These are phyloP conservation scores for Megalopta genalis DNA, from an alignment of 1,140 invertebrate species.

Conservation along the genomic window DNA sequence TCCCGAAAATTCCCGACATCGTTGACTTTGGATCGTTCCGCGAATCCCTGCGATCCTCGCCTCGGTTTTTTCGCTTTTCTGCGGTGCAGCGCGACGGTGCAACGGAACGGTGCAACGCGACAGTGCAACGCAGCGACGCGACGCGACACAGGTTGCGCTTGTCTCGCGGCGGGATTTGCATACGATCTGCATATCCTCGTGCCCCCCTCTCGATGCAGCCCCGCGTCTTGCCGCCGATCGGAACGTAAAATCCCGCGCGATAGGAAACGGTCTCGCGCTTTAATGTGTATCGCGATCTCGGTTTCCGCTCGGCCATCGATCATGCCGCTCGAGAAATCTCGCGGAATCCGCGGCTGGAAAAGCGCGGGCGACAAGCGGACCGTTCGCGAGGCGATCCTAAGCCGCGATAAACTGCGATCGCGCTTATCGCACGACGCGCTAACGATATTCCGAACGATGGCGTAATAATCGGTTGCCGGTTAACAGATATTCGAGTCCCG, in stretches of 20 bases:
- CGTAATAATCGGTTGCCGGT: slow-evolving; percentile 10
- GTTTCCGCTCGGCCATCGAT: background rate
- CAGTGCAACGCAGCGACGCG: slow-evolving; percentile 28
- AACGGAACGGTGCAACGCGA: slow-evolving; percentile 59
- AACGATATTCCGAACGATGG: slow-evolving; percentile 26
- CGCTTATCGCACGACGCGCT: slow-evolving; percentile 4
- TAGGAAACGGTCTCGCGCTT: background rate
- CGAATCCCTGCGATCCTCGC: slow-evolving; percentile 3
- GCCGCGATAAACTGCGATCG: background rate
- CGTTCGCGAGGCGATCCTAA: background rate
- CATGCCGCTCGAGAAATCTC: background rate
- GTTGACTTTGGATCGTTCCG: slow-evolving; percentile 20
- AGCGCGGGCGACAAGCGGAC: too few species aligned
- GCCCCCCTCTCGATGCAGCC: slow-evolving; percentile 63
- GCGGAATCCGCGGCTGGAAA: too few species aligned
- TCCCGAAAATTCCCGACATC: slow-evolving; percentile 37
- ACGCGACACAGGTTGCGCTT: slow-evolving; percentile 71
- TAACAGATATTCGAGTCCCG: slow-evolving; percentile 3
- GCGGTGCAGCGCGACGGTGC: slow-evolving; percentile 63
- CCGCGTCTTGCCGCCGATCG: slow-evolving; percentile 22
- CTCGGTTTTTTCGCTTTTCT: background rate
- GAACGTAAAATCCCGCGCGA: slow-evolving; percentile 34
- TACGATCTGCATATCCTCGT: slow-evolving; percentile 76
- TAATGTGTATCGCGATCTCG: slow-evolving; percentile 7
- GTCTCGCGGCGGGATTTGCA: slow-evolving; percentile 73